Evolutionary conservation across 2,797 vertebrate genomes (phyloP).

Genomic region (Gallirallus australis): DNA sequence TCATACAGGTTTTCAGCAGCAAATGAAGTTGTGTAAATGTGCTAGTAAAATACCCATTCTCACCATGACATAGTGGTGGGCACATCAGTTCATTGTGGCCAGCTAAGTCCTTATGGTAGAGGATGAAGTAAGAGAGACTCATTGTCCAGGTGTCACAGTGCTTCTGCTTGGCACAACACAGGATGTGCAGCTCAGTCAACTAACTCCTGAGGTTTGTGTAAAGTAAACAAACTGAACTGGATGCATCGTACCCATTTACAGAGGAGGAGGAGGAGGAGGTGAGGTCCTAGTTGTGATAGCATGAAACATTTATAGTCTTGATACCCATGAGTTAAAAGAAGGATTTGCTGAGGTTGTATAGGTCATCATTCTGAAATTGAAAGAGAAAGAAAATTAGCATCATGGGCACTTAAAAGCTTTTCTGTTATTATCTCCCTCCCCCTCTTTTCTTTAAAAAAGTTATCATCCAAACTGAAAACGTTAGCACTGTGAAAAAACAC

Average conservation of each 20-base stretch:
- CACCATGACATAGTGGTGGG: constrained; percentile 68
- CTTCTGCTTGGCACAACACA: constrained; percentile 84
- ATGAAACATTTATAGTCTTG: constrained; percentile 80
- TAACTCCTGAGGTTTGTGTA: constrained; percentile 87
- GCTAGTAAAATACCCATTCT: constrained; percentile 78
- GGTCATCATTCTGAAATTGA: constrained; percentile 85
- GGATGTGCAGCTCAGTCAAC: constrained; percentile 84
- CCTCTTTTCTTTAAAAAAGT: background rate
- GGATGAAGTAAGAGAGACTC: constrained; percentile 77
- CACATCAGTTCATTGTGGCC: constrained; percentile 75
- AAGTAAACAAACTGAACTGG: constrained; percentile 87
- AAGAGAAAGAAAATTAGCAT: constrained; percentile 57
- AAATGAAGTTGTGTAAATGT: constrained; percentile 83
- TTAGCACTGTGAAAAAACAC: constrained; percentile 29
- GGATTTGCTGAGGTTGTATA: constrained; percentile 82
- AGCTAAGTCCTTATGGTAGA: constrained; percentile 77
- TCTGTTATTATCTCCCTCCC: background rate
- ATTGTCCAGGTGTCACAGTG: constrained; percentile 85
- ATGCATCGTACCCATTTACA: constrained; percentile 84
- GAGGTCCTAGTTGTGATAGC: constrained; percentile 85
- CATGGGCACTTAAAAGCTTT: background rate
- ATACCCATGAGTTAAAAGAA: constrained; percentile 84
- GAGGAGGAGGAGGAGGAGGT: constrained; percentile 77
- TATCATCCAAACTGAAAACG: background rate
- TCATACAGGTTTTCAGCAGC: constrained; percentile 87